A percentile compares a stretch with the other conserved stretches of the same genome.
phyloP scores from a whole-genome alignment of 2,797 vertebrate genomes.

The Sebastes flavidus region DNA sequence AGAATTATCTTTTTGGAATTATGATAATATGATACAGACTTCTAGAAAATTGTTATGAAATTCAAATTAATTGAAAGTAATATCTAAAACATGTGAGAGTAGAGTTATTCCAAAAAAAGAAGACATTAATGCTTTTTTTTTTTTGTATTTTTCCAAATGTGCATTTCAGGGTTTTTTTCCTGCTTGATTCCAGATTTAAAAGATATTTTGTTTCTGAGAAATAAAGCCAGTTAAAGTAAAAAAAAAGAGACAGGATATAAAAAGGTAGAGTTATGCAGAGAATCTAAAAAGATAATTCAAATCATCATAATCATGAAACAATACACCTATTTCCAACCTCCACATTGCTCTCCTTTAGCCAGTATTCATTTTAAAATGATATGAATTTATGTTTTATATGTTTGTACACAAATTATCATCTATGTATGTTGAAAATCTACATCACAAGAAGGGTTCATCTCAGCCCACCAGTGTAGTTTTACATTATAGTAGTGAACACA shows the following conservation, averaged over 20 bases:
- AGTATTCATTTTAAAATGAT: not conserved
- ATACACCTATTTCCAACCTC: not conserved
- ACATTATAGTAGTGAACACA: not conserved
- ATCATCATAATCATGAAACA: not conserved
- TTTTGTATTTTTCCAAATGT: not conserved
- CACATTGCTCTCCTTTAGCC: not conserved
- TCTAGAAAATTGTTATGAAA: not conserved
- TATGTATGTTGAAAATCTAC: not conserved
- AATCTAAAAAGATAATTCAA: not conserved
- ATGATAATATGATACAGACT: not conserved
- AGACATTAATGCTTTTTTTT: not conserved
- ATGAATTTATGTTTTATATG: not conserved
- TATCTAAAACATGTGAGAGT: not conserved
- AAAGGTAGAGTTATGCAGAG: not conserved
- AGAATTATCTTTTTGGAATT: not conserved
- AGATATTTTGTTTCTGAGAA: not conserved
- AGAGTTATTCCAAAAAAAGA: not conserved
- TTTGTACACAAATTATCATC: not conserved
- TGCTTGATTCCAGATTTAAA: not conserved
- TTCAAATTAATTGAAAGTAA: not conserved
- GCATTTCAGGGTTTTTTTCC: not conserved
- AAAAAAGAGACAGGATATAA: not conserved
- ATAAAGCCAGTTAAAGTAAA: not conserved
- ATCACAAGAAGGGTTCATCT: not conserved
- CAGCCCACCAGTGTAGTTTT: too few relatives aligned